These are phyloP conservation scores for Toxotes chatareus DNA, from an alignment of 2,113 vertebrate genomes.

Conservation along the genomic window DNA sequence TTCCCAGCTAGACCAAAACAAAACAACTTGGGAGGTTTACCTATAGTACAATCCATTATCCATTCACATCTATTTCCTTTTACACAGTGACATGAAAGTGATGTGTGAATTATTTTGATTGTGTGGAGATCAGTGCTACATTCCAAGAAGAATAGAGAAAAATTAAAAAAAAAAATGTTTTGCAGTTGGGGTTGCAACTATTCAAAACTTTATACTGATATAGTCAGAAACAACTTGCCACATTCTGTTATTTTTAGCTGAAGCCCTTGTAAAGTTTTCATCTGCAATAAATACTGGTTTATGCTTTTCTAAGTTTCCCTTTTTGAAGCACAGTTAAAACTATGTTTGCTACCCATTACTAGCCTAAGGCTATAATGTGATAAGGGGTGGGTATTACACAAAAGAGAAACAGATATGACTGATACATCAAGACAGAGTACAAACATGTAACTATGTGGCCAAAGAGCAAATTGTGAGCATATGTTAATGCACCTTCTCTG, in stretches of 20 bases:
- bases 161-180: neutral
- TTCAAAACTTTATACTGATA: neutral
- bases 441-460: conserved; percentile 63
- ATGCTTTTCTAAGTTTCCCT: conserved; percentile 21
- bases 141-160: neutral
- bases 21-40: conserved; percentile 56
- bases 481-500: conserved; percentile 79
- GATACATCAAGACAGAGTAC: conserved; percentile 47
- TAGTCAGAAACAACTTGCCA: neutral
- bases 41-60: conserved; percentile 51
- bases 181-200: neutral
- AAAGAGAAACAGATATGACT: conserved; percentile 63
- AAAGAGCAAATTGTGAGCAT: conserved; percentile 81
- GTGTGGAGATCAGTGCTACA: conserved; percentile 2
- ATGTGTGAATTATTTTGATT: conserved; percentile 44
- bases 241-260: conserved; percentile 2
- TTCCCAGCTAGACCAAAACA: conserved; percentile 60
- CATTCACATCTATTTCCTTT: conserved; percentile 50
- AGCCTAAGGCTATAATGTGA: conserved; percentile 42
- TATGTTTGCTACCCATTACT: neutral
- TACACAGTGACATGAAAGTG: conserved; percentile 19
- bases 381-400: conserved; percentile 47
- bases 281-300: neutral
- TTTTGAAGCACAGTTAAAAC: conserved; percentile 31
- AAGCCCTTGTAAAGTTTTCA: neutral